Base-by-base conservation (phyloP, 1,140 invertebrate species). In the Zaprionus nigranus region DNA sequence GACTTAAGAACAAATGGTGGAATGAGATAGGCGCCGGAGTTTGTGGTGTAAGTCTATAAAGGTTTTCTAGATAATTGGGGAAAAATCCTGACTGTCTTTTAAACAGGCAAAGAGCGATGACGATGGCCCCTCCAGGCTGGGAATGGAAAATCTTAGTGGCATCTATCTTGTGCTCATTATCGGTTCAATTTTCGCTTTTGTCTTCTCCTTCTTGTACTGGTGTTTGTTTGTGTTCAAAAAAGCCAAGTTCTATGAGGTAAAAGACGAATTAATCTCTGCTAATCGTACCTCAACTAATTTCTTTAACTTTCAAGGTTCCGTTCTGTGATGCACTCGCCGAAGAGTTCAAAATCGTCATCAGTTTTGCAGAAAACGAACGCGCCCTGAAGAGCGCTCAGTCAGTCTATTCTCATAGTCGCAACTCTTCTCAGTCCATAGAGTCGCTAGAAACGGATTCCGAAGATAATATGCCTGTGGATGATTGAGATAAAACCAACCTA, bases 1-100 rank as follows among this genome's bases (percentile, higher is more conserved):
- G 95, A 40, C 93, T 98, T 57, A 97, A 98, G 92, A 96, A 95
- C 30, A 98, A 97, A 93, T 99, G 97, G 98, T 98, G 97, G 97
- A 96, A 96, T 85, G 95, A 97, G 92, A 96, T 97, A 90, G 96
- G 96, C 0, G 96, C 96, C 24, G 96, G 96, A 9, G 94, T 94
- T 54, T 97, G 96, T 92, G 93, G 93, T 78, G 96, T 97, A 80
- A 69, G 79, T 90, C 17, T 12, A 3, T 24, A 3, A 7, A 7
- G 0, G 4, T 17, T 7, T 6, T 4, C 1, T 11, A n/a, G 22
- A 17, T 22, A 4, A n/a, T 15, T 22, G 22, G 28, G 28, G 2
- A 2, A 76, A 94, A 46, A 17, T 9, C 3, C 6, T 7, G 54
- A 28, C 38, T 34, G 2, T 38, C 20, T 34, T n/a, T 17, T n/a